These are phyloP conservation scores for Melanotaenia duboulayi DNA, from an alignment of 2,113 vertebrate species.

Conservation along the genomic window DNA sequence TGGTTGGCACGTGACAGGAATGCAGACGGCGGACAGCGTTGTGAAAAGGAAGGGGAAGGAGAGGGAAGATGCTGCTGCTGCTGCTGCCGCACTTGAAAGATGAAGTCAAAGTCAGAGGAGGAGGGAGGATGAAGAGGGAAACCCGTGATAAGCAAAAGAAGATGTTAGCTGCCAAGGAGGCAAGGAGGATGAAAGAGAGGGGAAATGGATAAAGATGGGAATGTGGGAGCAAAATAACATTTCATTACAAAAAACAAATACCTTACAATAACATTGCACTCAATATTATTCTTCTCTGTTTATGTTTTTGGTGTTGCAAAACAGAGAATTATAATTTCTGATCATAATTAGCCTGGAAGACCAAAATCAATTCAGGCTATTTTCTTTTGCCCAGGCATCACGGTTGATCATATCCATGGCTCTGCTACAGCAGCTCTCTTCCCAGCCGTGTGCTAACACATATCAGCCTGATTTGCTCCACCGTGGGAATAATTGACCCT, in stretches of 20 bases:
- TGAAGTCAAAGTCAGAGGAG: slow-evolving; percentile 79
- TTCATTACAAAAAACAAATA: slow-evolving; percentile 1
- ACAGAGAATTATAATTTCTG: slow-evolving; percentile 20
- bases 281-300: not conserved
- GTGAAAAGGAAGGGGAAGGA: slow-evolving; percentile 64
- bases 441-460: slow-evolving; percentile 81
- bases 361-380: slow-evolving; percentile 83
- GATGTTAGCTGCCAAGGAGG: slow-evolving; percentile 66
- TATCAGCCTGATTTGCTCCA: slow-evolving; percentile 86
- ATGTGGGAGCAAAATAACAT: slow-evolving; percentile 35
- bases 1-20: slow-evolving; percentile 84
- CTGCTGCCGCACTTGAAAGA: slow-evolving; percentile 70
- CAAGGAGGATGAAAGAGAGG: slow-evolving; percentile 49
- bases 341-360: slow-evolving; percentile 34
- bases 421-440: slow-evolving; percentile 81
- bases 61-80: slow-evolving; percentile 56
- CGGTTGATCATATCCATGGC: slow-evolving; percentile 78
- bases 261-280: not conserved
- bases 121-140: slow-evolving; percentile 58
- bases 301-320: slow-evolving; percentile 7
- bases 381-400: slow-evolving; percentile 83
- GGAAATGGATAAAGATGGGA: slow-evolving; percentile 42
- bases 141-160: slow-evolving; percentile 79
- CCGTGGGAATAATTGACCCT: slow-evolving; percentile 93
- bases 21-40: slow-evolving; percentile 78